A percentile compares a stretch with the other conserved stretches of the same genome.
phyloP scores from a whole-genome alignment of 2,113 vertebrate species.

The Narcine bancroftii region DNA sequence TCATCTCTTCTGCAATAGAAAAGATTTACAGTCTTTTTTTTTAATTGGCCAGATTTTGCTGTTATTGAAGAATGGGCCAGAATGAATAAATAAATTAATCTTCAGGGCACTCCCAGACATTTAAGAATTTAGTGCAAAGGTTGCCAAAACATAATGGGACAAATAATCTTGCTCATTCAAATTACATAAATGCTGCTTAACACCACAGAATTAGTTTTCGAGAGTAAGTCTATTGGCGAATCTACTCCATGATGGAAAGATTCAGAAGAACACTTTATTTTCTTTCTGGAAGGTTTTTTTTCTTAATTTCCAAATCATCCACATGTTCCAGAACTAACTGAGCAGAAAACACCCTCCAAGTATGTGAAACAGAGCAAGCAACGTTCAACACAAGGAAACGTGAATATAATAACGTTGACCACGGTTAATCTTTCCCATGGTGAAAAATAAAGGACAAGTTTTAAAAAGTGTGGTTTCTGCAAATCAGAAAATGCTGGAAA shows the following conservation, averaged over 20 bases:
- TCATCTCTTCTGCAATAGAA: neutral
- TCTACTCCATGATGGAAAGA: neutral
- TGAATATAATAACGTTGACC: too few relatives aligned
- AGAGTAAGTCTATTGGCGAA: neutral
- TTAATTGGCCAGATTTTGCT: neutral
- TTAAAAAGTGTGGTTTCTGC: too few relatives aligned
- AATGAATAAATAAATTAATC: neutral
- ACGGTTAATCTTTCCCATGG: too few relatives aligned
- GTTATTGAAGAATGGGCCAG: neutral
- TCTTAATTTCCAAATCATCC: neutral
- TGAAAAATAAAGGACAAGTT: too few relatives aligned
- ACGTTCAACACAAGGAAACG: neutral
- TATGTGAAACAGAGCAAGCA: neutral
- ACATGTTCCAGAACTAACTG: neutral
- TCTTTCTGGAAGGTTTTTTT: neutral
- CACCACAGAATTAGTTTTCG: neutral
- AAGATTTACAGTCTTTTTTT: neutral
- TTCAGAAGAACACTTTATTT: neutral
- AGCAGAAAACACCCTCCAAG: neutral
- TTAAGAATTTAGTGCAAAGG: neutral
- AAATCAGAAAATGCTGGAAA: too few relatives aligned
- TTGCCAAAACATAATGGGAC: neutral
- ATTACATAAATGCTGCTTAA: neutral
- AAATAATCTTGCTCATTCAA: neutral
- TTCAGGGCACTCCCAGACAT: neutral